A percentile compares a stretch with the other conserved stretches of the same genome.
Evolutionary conservation across 2,113 vertebrate genomes (phyloP).

Genomic region (Phylloscopus trochilus): DNA sequence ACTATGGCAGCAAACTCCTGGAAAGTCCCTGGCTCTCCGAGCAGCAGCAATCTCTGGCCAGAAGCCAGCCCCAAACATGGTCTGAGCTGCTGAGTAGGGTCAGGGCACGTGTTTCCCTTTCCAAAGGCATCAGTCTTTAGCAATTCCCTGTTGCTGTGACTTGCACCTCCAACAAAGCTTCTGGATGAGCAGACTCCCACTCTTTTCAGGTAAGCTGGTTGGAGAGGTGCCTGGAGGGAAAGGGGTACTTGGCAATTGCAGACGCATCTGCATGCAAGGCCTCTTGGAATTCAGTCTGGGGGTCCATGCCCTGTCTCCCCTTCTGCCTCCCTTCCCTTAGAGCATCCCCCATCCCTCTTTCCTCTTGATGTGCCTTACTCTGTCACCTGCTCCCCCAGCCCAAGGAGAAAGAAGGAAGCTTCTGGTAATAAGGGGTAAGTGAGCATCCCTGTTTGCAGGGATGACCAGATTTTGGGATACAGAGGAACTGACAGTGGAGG

Average conservation of each 20-base stretch:
- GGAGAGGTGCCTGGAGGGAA: not conserved
- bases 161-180: not conserved
- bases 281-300: not conserved
- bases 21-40: slow-evolving; percentile 35
- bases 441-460: not conserved
- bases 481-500: fast-evolving
- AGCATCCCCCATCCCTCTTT: not conserved
- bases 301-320: fast-evolving
- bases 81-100: not conserved
- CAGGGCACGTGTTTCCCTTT: not conserved
- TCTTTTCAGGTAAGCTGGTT: not conserved
- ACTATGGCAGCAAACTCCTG: not conserved
- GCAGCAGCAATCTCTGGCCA: not conserved
- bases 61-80: not conserved
- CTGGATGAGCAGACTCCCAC: not conserved
- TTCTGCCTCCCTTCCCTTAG: not conserved
- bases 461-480: fast-evolving
- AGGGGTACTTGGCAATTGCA: not conserved
- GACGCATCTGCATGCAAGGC: fast-evolving
- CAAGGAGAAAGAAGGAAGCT: not conserved
- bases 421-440: not conserved
- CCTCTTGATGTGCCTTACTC: not conserved
- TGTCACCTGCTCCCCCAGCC: not conserved
- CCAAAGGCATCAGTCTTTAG: not conserved
- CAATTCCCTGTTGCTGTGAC: not conserved